Evolutionary conservation across 2,113 vertebrate species (phyloP).

Genomic region (Nettapus auritus): DNA sequence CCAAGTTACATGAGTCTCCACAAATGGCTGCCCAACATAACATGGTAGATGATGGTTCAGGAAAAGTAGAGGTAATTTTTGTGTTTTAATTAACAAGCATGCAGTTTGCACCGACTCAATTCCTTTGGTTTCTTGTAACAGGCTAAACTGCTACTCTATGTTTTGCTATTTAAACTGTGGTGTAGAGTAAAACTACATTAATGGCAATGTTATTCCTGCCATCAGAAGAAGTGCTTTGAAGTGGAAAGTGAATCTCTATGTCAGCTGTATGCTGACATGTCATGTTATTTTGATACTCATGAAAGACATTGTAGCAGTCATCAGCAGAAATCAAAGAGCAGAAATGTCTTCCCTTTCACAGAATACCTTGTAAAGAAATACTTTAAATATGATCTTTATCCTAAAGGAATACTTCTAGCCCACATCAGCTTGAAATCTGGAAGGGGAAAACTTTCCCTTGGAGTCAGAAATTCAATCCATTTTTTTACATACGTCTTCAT

Average conservation of each 20-base stretch:
- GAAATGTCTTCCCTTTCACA: background rate
- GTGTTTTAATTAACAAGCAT: background rate
- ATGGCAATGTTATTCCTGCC: background rate
- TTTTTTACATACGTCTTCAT: background rate
- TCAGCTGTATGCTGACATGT: background rate
- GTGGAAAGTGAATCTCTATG: background rate
- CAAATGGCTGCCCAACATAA: slow-evolving; percentile 92
- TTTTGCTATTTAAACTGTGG: background rate
- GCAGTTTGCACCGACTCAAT: background rate
- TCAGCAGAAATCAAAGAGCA: background rate
- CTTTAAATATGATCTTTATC: background rate
- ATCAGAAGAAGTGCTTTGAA: background rate
- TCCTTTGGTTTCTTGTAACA: background rate
- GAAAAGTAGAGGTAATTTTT: slow-evolving; percentile 83
- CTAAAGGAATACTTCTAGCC: background rate
- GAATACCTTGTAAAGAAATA: background rate
- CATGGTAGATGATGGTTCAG: slow-evolving; percentile 90
- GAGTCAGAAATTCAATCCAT: background rate
- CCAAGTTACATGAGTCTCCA: slow-evolving; percentile 85
- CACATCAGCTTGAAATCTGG: background rate
- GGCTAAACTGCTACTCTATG: background rate
- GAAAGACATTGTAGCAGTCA: background rate
- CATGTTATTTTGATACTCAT: background rate
- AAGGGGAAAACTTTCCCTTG: background rate
- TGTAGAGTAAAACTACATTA: background rate